phyloP scores from a whole-genome alignment of 2,113 vertebrate genomes.

The Brachypodius melanocephalos region DNA sequence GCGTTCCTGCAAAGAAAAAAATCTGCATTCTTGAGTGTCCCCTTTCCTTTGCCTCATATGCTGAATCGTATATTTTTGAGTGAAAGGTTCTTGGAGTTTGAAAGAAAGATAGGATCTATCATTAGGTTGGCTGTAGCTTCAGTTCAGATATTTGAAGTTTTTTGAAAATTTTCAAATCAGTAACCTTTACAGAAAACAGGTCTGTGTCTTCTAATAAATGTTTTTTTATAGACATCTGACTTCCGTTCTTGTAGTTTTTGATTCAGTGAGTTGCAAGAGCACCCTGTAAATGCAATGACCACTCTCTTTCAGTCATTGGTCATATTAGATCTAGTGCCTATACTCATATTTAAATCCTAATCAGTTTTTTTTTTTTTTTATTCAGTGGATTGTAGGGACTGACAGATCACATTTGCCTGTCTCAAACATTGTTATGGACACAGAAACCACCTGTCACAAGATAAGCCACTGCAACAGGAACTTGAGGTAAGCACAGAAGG shows the following conservation, averaged over 20 bases:
- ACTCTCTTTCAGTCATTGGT: neutral
- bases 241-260: neutral
- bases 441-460: neutral
- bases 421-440: neutral
- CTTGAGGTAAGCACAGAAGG: neutral
- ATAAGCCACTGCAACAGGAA: neutral
- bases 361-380: neutral
- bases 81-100: neutral
- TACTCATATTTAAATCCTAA: neutral
- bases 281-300: neutral
- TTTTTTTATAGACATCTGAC: neutral
- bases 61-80: neutral
- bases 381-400: neutral
- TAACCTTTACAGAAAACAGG: neutral
- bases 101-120: neutral
- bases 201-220: neutral
- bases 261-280: neutral
- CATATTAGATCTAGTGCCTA: neutral
- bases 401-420: neutral
- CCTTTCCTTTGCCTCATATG: neutral
- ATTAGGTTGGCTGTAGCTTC: neutral
- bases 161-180: neutral
- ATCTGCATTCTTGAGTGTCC: neutral
- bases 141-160: neutral
- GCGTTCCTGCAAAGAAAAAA: neutral